phyloP scores from a whole-genome alignment of 2,888 invertebrate species.

The Petrophora chlorosata region DNA sequence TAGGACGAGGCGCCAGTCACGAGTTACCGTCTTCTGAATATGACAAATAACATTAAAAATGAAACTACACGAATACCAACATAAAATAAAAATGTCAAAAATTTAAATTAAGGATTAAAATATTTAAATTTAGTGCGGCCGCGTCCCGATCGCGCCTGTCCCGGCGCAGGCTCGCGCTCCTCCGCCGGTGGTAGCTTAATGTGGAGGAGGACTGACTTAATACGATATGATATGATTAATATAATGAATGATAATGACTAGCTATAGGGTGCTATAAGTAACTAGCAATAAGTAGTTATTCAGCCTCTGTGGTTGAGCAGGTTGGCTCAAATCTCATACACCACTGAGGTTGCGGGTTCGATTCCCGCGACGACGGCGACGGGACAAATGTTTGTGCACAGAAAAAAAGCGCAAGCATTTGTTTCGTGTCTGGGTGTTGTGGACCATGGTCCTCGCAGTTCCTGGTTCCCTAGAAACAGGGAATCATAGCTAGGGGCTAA shows the following conservation, averaged over 20 bases:
- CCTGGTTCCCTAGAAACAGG: too few relatives aligned
- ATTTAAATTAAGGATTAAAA: slow-evolving; percentile 85
- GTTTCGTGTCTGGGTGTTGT: too few relatives aligned
- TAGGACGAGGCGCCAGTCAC: slow-evolving; percentile 74
- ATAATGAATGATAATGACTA: background rate
- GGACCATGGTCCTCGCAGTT: too few relatives aligned
- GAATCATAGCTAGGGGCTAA: too few relatives aligned
- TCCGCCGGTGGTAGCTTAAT: slow-evolving; percentile 22
- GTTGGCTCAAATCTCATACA: too few relatives aligned
- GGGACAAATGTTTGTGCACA: too few relatives aligned
- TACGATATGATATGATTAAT: background rate
- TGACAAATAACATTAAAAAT: slow-evolving; percentile 83
- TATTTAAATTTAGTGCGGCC: slow-evolving; percentile 83
- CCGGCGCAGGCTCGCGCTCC: slow-evolving; percentile 37
- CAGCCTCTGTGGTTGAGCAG: too few relatives aligned
- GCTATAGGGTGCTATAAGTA: too few relatives aligned
- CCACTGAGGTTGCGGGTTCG: too few relatives aligned
- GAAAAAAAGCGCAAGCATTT: too few relatives aligned
- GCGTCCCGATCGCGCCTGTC: slow-evolving; percentile 65
- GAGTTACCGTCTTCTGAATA: slow-evolving; percentile 72
- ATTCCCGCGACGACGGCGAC: too few relatives aligned
- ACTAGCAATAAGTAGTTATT: too few relatives aligned
- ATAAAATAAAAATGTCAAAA: slow-evolving; percentile 84
- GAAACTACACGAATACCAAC: slow-evolving; percentile 83
- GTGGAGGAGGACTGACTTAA: slow-evolving; percentile 48